Evolutionary conservation across 2,113 vertebrate genomes (phyloP), one percentile per base, ranked within the genome.

Genomic region (Pluvianellus socialis): DNA sequence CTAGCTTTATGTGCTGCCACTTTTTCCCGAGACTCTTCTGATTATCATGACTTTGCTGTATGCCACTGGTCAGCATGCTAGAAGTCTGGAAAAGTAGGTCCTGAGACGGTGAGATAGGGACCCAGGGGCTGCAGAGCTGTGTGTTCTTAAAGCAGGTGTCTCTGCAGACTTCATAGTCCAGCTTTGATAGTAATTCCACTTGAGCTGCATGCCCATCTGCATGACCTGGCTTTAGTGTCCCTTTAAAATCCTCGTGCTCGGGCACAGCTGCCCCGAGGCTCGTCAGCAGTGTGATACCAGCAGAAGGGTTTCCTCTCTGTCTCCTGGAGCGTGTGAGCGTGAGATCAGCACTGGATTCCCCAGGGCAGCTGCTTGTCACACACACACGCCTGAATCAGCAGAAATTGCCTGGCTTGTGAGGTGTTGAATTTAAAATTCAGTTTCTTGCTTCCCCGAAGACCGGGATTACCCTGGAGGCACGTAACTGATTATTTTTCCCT

Each of bases 321-420:
- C 79, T 47, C 4, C 0, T 58, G 82, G 33, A 73, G 63, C 1
- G 1, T 38, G 47, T 71, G 72, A 53, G 9, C 47, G 14, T 86
- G 90, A 68, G 66, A 66, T 66, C 84, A 74, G 73, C 1, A 9
- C 2, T 77, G 76, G 55, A 20, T 74, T 81, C 90, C 83, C 50
- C 63, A 19, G 80, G 80, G 65, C 40, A 75, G 40, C 74, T 62
- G 70, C 93, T 72, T 50, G 9, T 70, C 72, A 14, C 65, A 47
- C n/a, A 42, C n/a, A 35, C 63, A 28, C 33, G 14, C 45, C 90
- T 80, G 87, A 93, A 79, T 87, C 95, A 87, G 87, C 96, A 96
- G 45, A 62, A 95, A 74, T 15, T 23, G 38, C 53, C 67, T 45
- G 59, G 33, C 11, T 91, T n/a, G 32, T 45, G 73, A 92, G 79